These are phyloP conservation scores for Paratilapia polleni DNA, from an alignment of 2,113 vertebrate genomes.

Conservation along the genomic window DNA sequence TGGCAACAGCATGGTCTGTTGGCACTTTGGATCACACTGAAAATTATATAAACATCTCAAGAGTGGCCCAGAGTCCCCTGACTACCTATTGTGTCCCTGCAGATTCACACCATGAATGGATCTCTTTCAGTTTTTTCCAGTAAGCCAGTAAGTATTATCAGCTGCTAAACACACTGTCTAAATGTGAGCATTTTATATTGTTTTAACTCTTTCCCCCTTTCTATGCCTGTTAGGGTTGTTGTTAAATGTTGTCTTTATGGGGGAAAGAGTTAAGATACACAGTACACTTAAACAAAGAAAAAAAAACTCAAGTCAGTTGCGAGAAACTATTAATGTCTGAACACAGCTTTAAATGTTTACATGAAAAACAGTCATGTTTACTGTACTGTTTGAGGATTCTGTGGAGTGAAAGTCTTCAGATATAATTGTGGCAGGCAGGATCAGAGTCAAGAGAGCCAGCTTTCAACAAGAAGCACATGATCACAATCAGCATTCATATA, in stretches of 20 bases:
- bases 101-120: neutral
- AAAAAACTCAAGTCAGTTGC: neutral
- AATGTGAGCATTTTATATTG: neutral
- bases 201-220: too few relatives aligned
- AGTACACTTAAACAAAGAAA: too few relatives aligned
- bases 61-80: neutral
- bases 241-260: too few relatives aligned
- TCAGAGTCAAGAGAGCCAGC: slow-evolving; percentile 56
- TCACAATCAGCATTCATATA: slow-evolving; percentile 40
- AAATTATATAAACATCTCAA: neutral
- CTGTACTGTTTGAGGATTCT: neutral
- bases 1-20: neutral
- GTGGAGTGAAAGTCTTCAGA: slow-evolving; percentile 52
- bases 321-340: neutral
- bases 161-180: neutral
- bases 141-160: too few relatives aligned
- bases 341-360: slow-evolving; percentile 8
- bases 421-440: slow-evolving; percentile 54
- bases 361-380: neutral
- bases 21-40: neutral
- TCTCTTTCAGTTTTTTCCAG: too few relatives aligned
- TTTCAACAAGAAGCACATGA: slow-evolving; percentile 57
- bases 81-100: too few relatives aligned
- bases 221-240: too few relatives aligned
- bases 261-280: too few relatives aligned